Conservation (phyloP, 2,113 vertebrate species). For the Archilochus colubris region DNA sequence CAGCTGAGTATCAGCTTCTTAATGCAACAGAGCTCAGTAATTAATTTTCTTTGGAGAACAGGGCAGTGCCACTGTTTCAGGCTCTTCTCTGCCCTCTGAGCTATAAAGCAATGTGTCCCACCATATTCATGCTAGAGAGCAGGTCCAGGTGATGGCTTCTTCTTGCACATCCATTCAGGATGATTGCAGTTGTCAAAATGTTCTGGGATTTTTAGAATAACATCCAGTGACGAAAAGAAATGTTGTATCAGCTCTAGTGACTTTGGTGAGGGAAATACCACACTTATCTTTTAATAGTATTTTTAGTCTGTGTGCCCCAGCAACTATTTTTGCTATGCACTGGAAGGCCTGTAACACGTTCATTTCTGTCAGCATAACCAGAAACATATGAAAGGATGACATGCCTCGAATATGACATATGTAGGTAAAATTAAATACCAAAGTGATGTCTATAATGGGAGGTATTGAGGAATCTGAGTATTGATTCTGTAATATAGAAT, state of each 20-base stretch:
- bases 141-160: background rate
- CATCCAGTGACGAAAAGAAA: background rate
- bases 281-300: constrained; percentile 53
- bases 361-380: constrained; percentile 52
- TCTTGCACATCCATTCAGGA: background rate
- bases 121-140: background rate
- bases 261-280: background rate
- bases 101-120: background rate
- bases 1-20: background rate
- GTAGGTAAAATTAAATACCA: constrained; percentile 43
- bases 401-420: background rate
- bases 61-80: background rate
- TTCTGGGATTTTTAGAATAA: background rate
- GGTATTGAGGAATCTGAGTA: background rate
- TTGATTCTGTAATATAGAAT: background rate
- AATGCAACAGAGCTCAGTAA: background rate
- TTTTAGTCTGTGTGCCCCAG: constrained; percentile 48
- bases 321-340: constrained; percentile 64
- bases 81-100: background rate
- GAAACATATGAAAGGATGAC: constrained; percentile 29
- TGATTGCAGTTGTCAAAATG: background rate
- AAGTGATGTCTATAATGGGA: background rate
- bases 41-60: background rate
- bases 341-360: background rate
- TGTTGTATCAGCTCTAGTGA: background rate